Base-by-base conservation (phyloP, 1,140 invertebrate species). In the Euglossa dilemma region DNA sequence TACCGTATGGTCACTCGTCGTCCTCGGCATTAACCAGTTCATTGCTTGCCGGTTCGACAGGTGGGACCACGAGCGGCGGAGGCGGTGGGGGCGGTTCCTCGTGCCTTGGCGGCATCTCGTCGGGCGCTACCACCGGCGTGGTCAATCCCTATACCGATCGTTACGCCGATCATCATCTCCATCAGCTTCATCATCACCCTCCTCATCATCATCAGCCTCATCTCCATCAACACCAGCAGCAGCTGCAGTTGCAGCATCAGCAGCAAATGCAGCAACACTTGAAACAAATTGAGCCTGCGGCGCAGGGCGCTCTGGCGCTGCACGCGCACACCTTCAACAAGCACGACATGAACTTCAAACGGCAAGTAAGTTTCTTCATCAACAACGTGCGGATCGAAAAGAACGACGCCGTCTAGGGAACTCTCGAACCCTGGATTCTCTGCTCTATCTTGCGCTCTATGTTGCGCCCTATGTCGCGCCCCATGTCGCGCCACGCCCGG, bases 291-390 rank as follows among this genome's bases (percentile, higher is more conserved):
- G 93, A 94, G 81, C 92, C 93, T 90, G 93, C 95, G 92, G 92
- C 95, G 91, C 94, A 94, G 91, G 93, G 93, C 63, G 92, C 91
- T 16, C 84, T 93, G 50, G 92, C 91, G 36, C 87, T 93, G 23
- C 92, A 93, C 83, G 91, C 93, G 87, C 95, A 95, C 91, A 94
- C 95, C 92, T 95, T 95, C 95, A 95, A 95, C 95, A 96, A 96
- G 93, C 94, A 95, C 94, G 95, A 96, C 88, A 79, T 92, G 91
- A 95, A 95, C 95, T 96, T 96, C 95, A 96, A 96, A 95, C 96
- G 96, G 93, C 96, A 97, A 97, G 96, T 97, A 97, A 97, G 96
- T 97, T 96, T 96, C 95, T 95, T 96, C 95, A 96, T 96, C 94
- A 95, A 96, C 96, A 96, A 96, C 95, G 96, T 96, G 93, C 96